Evolutionary conservation across 2,113 vertebrate genomes (phyloP).

Genomic region (Mastomys coucha): DNA sequence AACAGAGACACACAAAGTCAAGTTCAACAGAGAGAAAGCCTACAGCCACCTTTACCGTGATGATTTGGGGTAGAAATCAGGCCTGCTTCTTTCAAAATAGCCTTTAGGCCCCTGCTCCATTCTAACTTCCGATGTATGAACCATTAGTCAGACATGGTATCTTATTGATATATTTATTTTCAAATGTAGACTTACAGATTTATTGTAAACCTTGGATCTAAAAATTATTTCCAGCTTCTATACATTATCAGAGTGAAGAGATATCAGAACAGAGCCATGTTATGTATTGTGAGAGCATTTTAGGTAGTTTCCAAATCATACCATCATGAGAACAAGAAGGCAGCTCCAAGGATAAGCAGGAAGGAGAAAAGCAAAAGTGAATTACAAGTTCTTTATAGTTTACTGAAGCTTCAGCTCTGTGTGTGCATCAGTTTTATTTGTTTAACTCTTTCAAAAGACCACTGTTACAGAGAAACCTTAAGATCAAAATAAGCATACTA

Average conservation of each 20-base stretch:
- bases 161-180: neutral
- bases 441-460: neutral
- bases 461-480: neutral
- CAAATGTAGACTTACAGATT: conserved; percentile 29
- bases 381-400: neutral
- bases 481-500: conserved; percentile 20
- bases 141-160: neutral
- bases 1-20: conserved; percentile 12
- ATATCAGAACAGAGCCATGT: neutral
- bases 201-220: neutral
- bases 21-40: neutral
- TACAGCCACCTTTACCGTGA: neutral
- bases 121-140: neutral
- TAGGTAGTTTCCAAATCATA: neutral
- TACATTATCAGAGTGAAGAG: neutral
- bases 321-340: neutral
- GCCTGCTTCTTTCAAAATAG: neutral
- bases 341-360: neutral
- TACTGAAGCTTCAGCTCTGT: neutral
- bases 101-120: neutral
- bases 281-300: neutral
- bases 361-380: neutral
- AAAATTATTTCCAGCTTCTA: conserved; percentile 14
- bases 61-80: neutral
- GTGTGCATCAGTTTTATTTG: neutral